Evolutionary conservation across 2,888 invertebrate species (phyloP).

Genomic region (Axea sp.): DNA sequence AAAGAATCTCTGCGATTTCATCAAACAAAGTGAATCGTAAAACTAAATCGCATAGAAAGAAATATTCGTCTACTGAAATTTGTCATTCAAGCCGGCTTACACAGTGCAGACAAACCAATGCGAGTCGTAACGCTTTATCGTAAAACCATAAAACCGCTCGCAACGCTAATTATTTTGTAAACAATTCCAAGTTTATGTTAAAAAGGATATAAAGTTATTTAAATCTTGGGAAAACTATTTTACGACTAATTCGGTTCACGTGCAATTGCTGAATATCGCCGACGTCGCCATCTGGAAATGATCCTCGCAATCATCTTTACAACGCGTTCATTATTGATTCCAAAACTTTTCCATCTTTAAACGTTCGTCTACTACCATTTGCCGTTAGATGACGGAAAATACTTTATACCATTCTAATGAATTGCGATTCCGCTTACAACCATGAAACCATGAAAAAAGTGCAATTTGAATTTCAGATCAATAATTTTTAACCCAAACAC

Average conservation of each 20-base stretch:
- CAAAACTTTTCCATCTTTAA: slow-evolving; percentile 54
- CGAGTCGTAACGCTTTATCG: slow-evolving; percentile 13
- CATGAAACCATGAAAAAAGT: too few relatives aligned
- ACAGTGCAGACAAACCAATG: neutral
- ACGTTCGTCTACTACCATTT: slow-evolving; percentile 36
- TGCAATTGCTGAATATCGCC: slow-evolving; percentile 26
- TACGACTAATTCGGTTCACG: slow-evolving; percentile 29
- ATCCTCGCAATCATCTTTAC: slow-evolving; percentile 45
- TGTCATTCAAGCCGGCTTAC: slow-evolving; percentile 26
- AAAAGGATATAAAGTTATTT: slow-evolving; percentile 42
- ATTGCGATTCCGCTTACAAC: too few relatives aligned
- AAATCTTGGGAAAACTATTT: slow-evolving; percentile 33
- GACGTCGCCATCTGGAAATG: slow-evolving; percentile 60
- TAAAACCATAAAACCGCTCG: slow-evolving; percentile 15
- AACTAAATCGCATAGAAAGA: slow-evolving; percentile 40
- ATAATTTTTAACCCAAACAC: too few relatives aligned
- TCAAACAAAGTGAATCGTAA: slow-evolving; percentile 50
- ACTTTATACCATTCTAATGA: too few relatives aligned
- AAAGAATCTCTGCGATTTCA: slow-evolving; percentile 34
- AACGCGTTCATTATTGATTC: slow-evolving; percentile 60
- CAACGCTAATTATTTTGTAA: slow-evolving; percentile 42
- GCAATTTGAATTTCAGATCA: too few relatives aligned
- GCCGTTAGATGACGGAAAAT: too few relatives aligned
- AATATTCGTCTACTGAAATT: slow-evolving; percentile 29
- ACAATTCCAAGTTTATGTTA: slow-evolving; percentile 26